Evolutionary conservation across 2,113 vertebrate genomes (phyloP).

Genomic region (Isurus oxyrinchus): DNA sequence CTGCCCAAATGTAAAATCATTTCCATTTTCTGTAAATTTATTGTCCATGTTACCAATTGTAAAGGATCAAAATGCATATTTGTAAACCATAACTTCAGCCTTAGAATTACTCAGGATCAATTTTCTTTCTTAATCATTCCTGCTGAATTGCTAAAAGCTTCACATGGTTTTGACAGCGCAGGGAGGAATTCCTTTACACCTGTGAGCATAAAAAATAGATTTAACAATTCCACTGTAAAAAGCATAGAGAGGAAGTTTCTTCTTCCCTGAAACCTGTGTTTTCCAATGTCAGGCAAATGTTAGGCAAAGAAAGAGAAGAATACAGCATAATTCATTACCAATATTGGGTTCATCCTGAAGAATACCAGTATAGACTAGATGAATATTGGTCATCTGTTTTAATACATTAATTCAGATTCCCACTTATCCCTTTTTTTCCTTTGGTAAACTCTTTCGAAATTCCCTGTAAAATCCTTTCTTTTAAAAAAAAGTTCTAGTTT

Average conservation of each 20-base stretch:
- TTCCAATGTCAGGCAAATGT: not conserved
- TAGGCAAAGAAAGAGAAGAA: not conserved
- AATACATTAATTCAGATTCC: not conserved
- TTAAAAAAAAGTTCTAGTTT: not conserved
- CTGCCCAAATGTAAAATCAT: not conserved
- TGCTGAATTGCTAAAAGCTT: not conserved
- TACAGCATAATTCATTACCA: not conserved
- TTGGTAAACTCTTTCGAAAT: not conserved
- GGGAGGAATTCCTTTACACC: not conserved
- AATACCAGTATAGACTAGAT: not conserved
- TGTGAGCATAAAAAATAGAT: not conserved
- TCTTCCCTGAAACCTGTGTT: not conserved
- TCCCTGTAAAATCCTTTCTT: not conserved
- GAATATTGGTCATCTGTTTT: not conserved
- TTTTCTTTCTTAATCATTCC: not conserved
- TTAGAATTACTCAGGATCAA: not conserved
- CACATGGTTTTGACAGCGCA: not conserved
- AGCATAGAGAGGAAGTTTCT: not conserved
- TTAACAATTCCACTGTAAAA: not conserved
- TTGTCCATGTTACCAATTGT: not conserved
- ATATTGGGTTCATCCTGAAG: not conserved
- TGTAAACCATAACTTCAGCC: not conserved
- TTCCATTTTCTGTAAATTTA: not conserved
- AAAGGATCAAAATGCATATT: not conserved
- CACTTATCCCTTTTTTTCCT: not conserved